Conservation (phyloP, 1,140 invertebrate genomes). For the Oncopodura yosiiana region DNA sequence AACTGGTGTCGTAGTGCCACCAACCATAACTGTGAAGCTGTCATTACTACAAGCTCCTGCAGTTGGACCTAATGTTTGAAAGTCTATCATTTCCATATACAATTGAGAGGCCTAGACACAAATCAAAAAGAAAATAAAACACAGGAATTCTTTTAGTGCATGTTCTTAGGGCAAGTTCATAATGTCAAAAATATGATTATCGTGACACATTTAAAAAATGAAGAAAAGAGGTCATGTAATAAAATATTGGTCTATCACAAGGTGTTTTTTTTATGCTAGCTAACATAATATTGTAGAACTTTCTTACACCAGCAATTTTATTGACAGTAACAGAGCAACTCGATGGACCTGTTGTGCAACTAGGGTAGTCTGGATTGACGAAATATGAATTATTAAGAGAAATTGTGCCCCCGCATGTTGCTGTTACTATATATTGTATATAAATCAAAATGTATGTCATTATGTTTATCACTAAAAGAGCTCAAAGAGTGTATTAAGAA, state of each 20-base stretch:
- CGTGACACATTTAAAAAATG: too few relatives aligned
- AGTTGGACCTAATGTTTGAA: slow-evolving; percentile 21
- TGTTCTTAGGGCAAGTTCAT: too few relatives aligned
- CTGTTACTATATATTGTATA: slow-evolving; percentile 49
- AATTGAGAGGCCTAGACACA: slow-evolving; percentile 18
- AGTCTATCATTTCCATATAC: slow-evolving; percentile 26
- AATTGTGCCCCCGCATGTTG: slow-evolving; percentile 62
- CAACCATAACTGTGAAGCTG: slow-evolving; percentile 19
- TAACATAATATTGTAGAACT: background rate
- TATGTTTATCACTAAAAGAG: background rate
- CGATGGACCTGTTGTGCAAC: slow-evolving; percentile 50
- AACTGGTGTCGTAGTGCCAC: background rate
- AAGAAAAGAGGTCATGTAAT: too few relatives aligned
- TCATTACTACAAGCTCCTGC: slow-evolving; percentile 27
- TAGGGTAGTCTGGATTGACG: slow-evolving; percentile 68
- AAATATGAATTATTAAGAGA: slow-evolving; percentile 76
- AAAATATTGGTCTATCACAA: too few relatives aligned
- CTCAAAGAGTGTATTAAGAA: background rate
- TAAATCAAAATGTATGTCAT: background rate
- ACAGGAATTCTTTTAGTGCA: too few relatives aligned
- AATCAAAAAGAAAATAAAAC: too few relatives aligned
- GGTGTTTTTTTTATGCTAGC: too few relatives aligned
- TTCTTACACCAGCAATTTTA: slow-evolving; percentile 48
- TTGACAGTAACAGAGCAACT: slow-evolving; percentile 54
- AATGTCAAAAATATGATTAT: too few relatives aligned